Evolutionary conservation across 2,888 invertebrate species (phyloP), one percentile per base, ranked within the genome.

Genomic region (Apamea crenata): DNA sequence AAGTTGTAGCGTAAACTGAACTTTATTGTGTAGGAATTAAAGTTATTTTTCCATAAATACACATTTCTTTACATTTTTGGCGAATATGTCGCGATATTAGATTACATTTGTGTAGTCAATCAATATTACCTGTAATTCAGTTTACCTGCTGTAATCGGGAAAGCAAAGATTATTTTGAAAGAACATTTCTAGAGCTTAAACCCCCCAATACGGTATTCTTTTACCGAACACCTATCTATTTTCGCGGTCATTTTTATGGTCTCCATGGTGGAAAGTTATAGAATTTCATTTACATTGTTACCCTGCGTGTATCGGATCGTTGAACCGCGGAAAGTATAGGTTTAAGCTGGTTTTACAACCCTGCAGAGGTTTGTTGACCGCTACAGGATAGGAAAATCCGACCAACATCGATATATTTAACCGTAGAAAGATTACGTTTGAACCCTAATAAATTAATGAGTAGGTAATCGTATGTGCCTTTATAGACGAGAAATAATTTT

Each of bases 281-380:
- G 91, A 91, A 91, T 92, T 92, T 91, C 89, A 92, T 93, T 93
- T 92, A 91, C 92, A 90, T 90, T 92, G 91, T 92, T 91, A 92
- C 91, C 94, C 92, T 93, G 95, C 95, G 95, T 89, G 90, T 94
- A 93, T 93, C 91, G 89, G 90, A 85, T 80, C 89, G 87, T 89
- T 89, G 88, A 89, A 87, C 89, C 73, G 79, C 70, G 32, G 78
- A 87, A 89, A 88, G 79, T 86, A 87, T 85, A 77, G 79, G 77
- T 86, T 83, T 83, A 75, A 78, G 82, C 74, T 80, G 75, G 78
- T 87, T 87, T 87, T 77, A 87, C 80, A 83, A 86, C 88, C 89
- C 88, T 76, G n/a, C 65, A 56, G 77, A 77, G 80, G 83, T 80
- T 84, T 88, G 80, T 88, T 86, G 89, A 85, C 88, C 88, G 83